phyloP scores from a whole-genome alignment of 2,888 invertebrate species.

The Andrena camellia region DNA sequence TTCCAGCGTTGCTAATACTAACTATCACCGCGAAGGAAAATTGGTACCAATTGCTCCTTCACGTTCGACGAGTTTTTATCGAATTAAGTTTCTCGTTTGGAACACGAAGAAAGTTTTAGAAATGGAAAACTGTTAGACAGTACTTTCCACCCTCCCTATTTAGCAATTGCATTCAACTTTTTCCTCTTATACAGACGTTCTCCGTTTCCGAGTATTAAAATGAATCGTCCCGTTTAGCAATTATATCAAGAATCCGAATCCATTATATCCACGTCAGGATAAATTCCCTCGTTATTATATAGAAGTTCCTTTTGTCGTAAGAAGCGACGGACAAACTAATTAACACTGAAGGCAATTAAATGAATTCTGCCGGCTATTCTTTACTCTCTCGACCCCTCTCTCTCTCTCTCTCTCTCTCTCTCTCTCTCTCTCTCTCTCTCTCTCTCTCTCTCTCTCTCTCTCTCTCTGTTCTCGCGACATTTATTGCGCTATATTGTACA shows the following conservation, averaged over 20 bases:
- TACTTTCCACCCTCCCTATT: too few relatives aligned
- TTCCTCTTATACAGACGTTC: not conserved
- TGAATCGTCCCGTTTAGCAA: slow-evolving; percentile 1
- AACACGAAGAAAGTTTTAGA: too few relatives aligned
- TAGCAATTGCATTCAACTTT: not conserved
- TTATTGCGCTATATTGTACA: not conserved
- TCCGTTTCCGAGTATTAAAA: not conserved
- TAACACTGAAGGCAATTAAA: slow-evolving; percentile 20
- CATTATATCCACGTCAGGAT: slow-evolving; percentile 3
- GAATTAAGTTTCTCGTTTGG: too few relatives aligned
- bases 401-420: not conserved
- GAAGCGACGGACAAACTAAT: slow-evolving; percentile 20
- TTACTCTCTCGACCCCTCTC: not conserved
- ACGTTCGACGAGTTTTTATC: too few relatives aligned
- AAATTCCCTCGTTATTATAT: slow-evolving; percentile 2
- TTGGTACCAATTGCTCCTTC: too few relatives aligned
- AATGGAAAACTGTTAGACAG: too few relatives aligned
- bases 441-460: not conserved
- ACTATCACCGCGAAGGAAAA: too few relatives aligned
- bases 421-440: not conserved
- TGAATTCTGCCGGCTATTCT: not conserved
- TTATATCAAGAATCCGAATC: not conserved
- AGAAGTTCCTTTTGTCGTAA: not conserved
- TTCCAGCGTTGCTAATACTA: too few relatives aligned
- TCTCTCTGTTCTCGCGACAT: not conserved